phyloP scores from a whole-genome alignment of 1,140 invertebrate species.

The Homalodisca vitripennis region DNA sequence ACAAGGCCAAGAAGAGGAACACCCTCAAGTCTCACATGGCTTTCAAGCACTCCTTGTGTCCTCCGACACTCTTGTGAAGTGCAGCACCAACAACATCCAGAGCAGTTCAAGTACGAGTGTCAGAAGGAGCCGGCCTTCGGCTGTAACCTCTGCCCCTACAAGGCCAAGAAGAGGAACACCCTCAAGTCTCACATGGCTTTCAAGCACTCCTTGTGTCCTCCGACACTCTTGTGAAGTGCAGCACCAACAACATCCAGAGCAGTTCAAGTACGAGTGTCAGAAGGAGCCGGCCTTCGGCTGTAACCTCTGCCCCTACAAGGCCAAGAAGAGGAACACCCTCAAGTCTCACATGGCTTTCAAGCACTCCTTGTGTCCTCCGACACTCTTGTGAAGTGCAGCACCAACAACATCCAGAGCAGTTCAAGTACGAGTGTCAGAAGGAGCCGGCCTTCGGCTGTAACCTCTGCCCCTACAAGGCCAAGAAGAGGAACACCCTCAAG shows the following conservation, averaged over 20 bases:
- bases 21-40: slow-evolving; percentile 57
- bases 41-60: slow-evolving; percentile 51
- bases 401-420: too few relatives aligned
- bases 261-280: slow-evolving; percentile 50
- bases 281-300: slow-evolving; percentile 40
- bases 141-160: slow-evolving; percentile 57
- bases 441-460: too few relatives aligned
- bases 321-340: slow-evolving; percentile 58
- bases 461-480: too few relatives aligned
- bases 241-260: slow-evolving; percentile 18
- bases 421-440: too few relatives aligned
- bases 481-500: too few relatives aligned
- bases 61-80: too few relatives aligned
- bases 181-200: slow-evolving; percentile 5
- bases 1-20: slow-evolving; percentile 55
- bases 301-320: slow-evolving; percentile 52
- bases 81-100: too few relatives aligned
- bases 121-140: slow-evolving; percentile 48
- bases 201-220: slow-evolving; percentile 40
- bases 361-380: too few relatives aligned
- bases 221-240: too few relatives aligned
- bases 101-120: slow-evolving; percentile 44
- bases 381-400: too few relatives aligned
- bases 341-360: slow-evolving; percentile 54
- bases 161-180: slow-evolving; percentile 45